Conservation (phyloP, 2,113 vertebrate genomes). For the Ptilonorhynchus violaceus region DNA sequence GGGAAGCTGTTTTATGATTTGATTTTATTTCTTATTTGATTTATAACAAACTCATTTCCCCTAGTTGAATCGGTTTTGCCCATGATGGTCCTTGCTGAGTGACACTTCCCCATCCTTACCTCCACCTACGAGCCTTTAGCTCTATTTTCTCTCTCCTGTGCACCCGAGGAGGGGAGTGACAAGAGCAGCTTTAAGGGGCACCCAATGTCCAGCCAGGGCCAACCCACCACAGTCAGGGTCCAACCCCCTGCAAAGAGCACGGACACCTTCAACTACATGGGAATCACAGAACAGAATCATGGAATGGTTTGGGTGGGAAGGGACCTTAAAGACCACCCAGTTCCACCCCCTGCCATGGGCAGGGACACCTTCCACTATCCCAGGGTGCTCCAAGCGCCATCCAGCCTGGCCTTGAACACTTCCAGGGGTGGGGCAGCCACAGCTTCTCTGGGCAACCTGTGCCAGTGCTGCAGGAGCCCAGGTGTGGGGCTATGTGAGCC, state of each 20-base stretch:
- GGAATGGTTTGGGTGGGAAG: neutral
- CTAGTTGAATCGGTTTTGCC: neutral
- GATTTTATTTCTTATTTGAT: neutral
- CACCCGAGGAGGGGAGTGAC: neutral
- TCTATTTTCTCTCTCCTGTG: neutral
- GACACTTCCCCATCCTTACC: neutral
- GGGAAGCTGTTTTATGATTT: neutral
- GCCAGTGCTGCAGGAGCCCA: neutral
- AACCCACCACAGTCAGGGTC: neutral
- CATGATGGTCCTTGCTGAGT: neutral
- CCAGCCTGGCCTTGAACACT: neutral
- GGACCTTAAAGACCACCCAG: neutral
- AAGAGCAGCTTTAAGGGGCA: neutral
- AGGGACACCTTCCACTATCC: neutral
- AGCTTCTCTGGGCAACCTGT: neutral
- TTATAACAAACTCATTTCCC: neutral
- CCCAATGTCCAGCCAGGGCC: neutral
- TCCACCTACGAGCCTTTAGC: neutral
- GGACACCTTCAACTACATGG: neutral
- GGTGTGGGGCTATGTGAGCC: neutral
- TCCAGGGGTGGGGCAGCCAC: neutral
- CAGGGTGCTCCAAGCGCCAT: neutral
- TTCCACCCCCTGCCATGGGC: neutral
- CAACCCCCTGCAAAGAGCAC: neutral
- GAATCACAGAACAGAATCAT: neutral